A percentile compares a stretch with the other conserved stretches of the same genome.
phyloP scores from a whole-genome alignment of 2,113 vertebrate genomes.

The Alligator sinensis region DNA sequence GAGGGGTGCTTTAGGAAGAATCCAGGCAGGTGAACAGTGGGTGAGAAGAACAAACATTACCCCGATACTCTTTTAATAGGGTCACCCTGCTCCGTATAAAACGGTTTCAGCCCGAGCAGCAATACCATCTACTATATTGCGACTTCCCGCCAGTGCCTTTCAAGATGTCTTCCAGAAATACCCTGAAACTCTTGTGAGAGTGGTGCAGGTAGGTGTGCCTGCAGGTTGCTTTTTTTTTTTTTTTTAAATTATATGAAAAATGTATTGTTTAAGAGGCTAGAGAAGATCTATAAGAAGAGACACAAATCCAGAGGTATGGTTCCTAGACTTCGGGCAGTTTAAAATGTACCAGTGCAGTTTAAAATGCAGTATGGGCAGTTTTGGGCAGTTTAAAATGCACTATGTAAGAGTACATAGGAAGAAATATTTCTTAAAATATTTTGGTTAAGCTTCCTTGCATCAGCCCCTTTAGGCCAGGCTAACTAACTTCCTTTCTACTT shows the following conservation, averaged over 20 bases:
- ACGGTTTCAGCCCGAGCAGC: constrained; percentile 91
- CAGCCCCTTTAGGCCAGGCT: not conserved
- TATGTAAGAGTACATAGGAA: too few species aligned
- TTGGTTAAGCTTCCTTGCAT: not conserved
- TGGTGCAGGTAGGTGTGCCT: constrained; percentile 86
- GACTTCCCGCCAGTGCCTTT: constrained; percentile 90
- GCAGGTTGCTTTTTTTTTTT: not conserved
- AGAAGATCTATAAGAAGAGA: too few species aligned
- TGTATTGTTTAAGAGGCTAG: not conserved
- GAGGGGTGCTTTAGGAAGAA: not conserved
- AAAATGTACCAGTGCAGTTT: too few species aligned
- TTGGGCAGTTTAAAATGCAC: too few species aligned
- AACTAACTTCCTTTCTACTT: not conserved
- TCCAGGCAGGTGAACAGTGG: not conserved
- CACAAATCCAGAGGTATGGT: too few species aligned
- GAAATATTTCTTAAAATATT: not conserved
- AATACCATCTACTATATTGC: constrained; percentile 82
- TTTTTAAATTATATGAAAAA: not conserved
- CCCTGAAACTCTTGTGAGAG: constrained; percentile 91
- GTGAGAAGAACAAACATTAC: not conserved
- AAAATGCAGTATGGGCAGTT: too few species aligned
- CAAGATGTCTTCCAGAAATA: constrained; percentile 93
- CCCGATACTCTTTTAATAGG: constrained; percentile 73
- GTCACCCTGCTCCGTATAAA: constrained; percentile 91
- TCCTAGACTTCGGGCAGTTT: too few species aligned